Conservation (phyloP, 2,113 vertebrate genomes). For the Pterophyllum scalare region DNA sequence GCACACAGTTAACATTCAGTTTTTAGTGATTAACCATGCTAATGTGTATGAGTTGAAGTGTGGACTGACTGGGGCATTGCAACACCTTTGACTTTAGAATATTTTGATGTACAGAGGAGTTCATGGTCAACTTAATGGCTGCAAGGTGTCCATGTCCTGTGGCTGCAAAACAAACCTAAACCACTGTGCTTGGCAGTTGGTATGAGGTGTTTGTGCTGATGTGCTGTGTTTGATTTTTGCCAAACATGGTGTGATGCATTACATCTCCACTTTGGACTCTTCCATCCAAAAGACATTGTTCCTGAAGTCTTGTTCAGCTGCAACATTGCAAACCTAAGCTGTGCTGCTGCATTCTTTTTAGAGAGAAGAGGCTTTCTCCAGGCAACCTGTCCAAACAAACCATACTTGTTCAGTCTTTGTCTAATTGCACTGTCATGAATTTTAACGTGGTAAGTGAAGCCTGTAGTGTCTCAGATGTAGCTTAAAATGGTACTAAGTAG, state of each 20-base stretch:
- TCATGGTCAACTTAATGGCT: neutral
- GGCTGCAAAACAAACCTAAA: neutral
- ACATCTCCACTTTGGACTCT: neutral
- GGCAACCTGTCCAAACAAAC: neutral
- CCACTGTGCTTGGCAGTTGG: neutral
- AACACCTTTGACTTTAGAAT: neutral
- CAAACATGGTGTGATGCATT: neutral
- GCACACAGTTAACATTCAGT: rapidly evolving
- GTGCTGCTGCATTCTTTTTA: neutral
- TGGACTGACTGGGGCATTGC: too few species aligned
- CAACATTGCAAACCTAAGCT: too few species aligned
- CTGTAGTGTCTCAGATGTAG: rapidly evolving
- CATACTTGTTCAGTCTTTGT: neutral
- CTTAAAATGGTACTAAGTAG: too few species aligned
- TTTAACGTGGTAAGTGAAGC: neutral
- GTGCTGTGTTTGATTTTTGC: neutral
- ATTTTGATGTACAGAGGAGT: rapidly evolving
- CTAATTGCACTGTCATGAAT: neutral
- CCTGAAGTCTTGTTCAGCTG: neutral
- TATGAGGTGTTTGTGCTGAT: neutral
- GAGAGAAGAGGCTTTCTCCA: neutral
- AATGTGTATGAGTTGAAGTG: neutral
- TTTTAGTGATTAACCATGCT: neutral
- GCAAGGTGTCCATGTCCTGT: too few species aligned
- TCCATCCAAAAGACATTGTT: neutral